Base-by-base conservation (phyloP, 1,140 invertebrate genomes). In the Stegodyphus dumicola region DNA sequence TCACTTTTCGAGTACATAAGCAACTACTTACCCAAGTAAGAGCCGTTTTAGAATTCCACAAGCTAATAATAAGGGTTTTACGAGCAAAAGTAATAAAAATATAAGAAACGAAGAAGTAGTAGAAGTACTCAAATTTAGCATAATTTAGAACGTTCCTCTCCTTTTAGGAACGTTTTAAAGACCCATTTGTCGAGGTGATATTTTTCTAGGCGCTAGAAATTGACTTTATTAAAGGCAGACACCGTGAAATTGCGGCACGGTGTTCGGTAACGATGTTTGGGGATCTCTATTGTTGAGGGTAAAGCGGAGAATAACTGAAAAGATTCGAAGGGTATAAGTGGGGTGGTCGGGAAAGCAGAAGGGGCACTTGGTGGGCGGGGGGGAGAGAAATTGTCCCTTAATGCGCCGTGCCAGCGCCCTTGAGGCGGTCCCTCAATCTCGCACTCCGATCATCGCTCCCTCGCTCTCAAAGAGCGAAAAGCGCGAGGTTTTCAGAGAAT, bases 261-360 rank as follows among this genome's bases (percentile, higher is more conserved):
- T 77, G 56, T 77, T 75, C 15, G 75, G 75, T 77, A 77, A 77
- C 75, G 75, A 77, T 65, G 75, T 77, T 77, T 77, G 75, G 18
- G 17, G 6, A 10, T 10, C n/a, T n/a, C 5, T 6, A 33, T 64
- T 56, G 52, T 6, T 54, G 49, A 11, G 4, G 75, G 15, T 33
- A 15, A 49, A 49, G 56, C 11, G 33, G 56, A 33, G 56, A 48
- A 54, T 48, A 33, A 65, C 52, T 77, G 75, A 77, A 77, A 77
- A 77, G 75, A 77, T 77, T 77, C 65, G 17, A 51, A 49, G 75
- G 65, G 75, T 33, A 77, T 64, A 65, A 77, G 75, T 64, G 53
- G 75, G 60, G 48, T 75, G n/a, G 73, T 17, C 11, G 73, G 53
- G 17, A 65, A 60, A 33, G 33, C 33, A 33, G 33, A 33, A 33